Evolutionary conservation across 23 tunicate species (phyloP).

Genomic region (Oikopleura vanhoeffeni): DNA sequence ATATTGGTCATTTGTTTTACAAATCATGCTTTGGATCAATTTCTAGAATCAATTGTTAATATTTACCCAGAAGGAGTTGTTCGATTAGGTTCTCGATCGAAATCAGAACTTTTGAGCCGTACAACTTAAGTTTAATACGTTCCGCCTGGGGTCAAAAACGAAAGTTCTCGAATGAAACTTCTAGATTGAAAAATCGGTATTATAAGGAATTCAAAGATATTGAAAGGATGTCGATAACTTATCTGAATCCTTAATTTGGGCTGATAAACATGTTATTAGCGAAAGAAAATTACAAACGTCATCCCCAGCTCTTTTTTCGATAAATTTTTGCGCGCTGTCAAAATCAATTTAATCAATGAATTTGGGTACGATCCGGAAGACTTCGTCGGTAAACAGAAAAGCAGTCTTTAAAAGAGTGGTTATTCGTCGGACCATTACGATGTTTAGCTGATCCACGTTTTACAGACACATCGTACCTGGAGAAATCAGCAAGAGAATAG

Average conservation of each 20-base stretch:
- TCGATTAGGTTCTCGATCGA: constrained; percentile 58
- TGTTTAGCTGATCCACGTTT: background rate
- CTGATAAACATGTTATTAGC: background rate
- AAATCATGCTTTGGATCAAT: constrained; percentile 89
- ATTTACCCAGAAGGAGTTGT: constrained; percentile 10
- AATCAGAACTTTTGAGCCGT: constrained; percentile 18
- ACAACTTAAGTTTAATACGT: background rate
- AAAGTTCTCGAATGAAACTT: background rate
- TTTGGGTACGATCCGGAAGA: no score
- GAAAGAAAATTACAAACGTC: background rate
- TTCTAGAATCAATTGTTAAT: constrained; percentile 45
- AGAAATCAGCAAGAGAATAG: background rate
- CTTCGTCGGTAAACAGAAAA: no score
- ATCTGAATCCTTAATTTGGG: background rate
- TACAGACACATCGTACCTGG: background rate
- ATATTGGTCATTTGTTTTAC: constrained; percentile 69
- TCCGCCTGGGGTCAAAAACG: background rate
- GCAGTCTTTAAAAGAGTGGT: background rate
- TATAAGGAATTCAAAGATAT: background rate
- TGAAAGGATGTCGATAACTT: background rate
- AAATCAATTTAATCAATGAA: no score
- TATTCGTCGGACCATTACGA: background rate
- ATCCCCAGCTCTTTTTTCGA: no score
- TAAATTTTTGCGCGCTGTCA: no score
- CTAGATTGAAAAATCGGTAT: background rate